Evolutionary conservation across 2,888 invertebrate genomes (phyloP).

Genomic region (Hypena proboscidalis): DNA sequence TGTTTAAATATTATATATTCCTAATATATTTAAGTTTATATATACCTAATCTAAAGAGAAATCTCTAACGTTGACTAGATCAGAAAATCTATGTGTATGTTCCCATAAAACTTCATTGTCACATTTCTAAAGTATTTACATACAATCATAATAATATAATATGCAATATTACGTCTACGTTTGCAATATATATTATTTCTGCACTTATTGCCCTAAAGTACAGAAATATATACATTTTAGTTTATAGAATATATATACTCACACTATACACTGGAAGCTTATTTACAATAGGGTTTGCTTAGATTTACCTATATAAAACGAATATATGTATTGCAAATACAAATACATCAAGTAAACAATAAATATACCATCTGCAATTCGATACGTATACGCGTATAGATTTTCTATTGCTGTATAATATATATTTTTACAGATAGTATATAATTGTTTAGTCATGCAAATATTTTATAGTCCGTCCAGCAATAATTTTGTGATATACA

Average conservation of each 20-base stretch:
- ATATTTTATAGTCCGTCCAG: constrained; percentile 58
- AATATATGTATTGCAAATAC: constrained; percentile 6
- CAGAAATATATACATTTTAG: constrained; percentile 57
- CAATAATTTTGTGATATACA: constrained; percentile 44
- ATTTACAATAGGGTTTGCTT: constrained; percentile 55
- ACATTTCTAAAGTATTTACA: constrained; percentile 31
- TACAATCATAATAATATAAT: constrained; percentile 4
- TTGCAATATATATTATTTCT: constrained; percentile 55
- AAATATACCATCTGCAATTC: constrained; percentile 20
- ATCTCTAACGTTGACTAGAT: constrained; percentile 18
- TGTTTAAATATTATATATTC: too few relatives aligned
- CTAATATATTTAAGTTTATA: neutral
- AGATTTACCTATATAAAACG: constrained; percentile 21
- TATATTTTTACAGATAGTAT: constrained; percentile 15
- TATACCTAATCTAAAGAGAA: neutral
- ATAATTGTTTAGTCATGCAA: constrained; percentile 25
- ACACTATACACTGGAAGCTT: too few relatives aligned
- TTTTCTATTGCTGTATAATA: constrained; percentile 5
- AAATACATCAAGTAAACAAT: constrained; percentile 15
- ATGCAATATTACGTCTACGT: constrained; percentile 57
- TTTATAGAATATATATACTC: constrained; percentile 16
- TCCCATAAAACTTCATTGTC: constrained; percentile 38
- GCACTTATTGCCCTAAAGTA: constrained; percentile 79
- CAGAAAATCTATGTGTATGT: constrained; percentile 30
- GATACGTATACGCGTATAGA: constrained; percentile 2